Evolutionary conservation across 2,888 invertebrate species (phyloP), one percentile per base, ranked within the genome.

Genomic region (Acronicta leporina): DNA sequence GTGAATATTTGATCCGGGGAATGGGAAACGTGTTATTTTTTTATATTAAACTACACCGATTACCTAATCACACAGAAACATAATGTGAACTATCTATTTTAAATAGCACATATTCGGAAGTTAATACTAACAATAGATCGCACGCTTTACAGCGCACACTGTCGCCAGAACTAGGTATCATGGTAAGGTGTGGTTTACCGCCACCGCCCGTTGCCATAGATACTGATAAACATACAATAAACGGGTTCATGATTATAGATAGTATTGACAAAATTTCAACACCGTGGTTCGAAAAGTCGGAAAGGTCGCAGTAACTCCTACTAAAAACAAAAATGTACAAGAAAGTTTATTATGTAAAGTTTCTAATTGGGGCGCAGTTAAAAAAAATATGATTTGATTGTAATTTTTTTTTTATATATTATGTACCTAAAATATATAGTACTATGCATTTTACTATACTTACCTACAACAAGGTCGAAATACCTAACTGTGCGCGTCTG

Each of bases 211-310:
- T 92, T 79, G 76, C 83, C 82, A 91, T 92, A 80, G 88, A 65
- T 84, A 92, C 92, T 56, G 41, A 65, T 85, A 86, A 89, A 88
- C 86, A 88, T 75, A 92, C 91, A 92, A 87, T 87, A 83, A 81
- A 71, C 71, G 77, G 68, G 77, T 82, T 80, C 77, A 72, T 74
- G 77, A 77, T 66, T 75, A 2, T 77, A 82, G n/a, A 84, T 75
- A 82, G 88, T 93, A 93, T 93, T 91, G 93, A 93, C 81, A 87
- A 88, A 92, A 91, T 92, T 89, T 80, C 78, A 69, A 84, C 83
- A 80, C 75, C 73, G 72, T 77, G 66, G 63, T 58, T 63, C 52
- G 67, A 68, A 27, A 30, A 3, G 8, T 44, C 25, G 9, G 30
- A 30, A 27, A 7, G 9, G 10, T 30, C 8, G 10, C 27, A 7